Evolutionary conservation across 2,888 invertebrate genomes (phyloP).

Genomic region (Hymenopus coronatus): DNA sequence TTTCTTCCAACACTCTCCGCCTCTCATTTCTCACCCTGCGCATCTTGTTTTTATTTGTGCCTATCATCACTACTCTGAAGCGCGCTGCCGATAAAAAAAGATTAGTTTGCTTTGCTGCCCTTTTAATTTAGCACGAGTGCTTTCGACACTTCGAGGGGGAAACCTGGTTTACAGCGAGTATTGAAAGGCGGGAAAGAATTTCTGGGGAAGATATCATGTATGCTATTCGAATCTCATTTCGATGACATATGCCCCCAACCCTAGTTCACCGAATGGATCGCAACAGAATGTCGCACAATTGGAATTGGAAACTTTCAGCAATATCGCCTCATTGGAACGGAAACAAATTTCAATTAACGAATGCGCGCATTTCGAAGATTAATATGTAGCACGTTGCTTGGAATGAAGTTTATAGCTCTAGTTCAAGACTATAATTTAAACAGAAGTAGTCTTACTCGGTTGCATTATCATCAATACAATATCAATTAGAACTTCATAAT

Average conservation of each 20-base stretch:
- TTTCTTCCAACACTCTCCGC: background rate
- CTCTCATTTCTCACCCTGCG: background rate
- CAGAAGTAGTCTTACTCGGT: no score
- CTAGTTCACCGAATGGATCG: background rate
- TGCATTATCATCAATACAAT: no score
- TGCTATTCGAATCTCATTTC: background rate
- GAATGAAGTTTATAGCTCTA: no score
- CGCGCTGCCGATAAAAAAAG: background rate
- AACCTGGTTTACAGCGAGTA: background rate
- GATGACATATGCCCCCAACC: background rate
- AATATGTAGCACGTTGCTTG: background rate
- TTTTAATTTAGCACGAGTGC: slow-evolving; percentile 9
- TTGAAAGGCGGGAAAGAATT: background rate
- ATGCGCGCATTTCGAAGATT: background rate
- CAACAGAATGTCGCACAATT: background rate
- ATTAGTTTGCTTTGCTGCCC: background rate
- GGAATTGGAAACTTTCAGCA: background rate
- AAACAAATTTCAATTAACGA: background rate
- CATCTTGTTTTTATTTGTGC: background rate
- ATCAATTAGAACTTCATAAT: no score
- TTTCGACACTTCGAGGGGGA: background rate
- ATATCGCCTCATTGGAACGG: background rate
- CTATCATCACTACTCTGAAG: background rate
- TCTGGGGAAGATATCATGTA: background rate
- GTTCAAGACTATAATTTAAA: no score